Conservation (phyloP, 2,113 vertebrate species). For the Petromus typicus region DNA sequence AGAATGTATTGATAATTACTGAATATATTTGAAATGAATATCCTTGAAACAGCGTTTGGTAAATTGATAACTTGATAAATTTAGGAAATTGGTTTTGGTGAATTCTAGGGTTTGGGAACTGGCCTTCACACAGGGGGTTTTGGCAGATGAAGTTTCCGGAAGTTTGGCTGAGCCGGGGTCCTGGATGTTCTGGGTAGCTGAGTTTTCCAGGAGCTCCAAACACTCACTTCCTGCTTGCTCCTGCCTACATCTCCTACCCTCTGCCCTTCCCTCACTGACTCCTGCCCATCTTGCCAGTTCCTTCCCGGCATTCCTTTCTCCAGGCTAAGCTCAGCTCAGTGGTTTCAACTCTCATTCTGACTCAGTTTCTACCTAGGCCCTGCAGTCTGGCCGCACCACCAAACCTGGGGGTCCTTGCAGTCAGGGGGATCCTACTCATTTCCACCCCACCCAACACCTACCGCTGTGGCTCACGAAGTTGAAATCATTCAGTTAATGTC, state of each 20-base stretch:
- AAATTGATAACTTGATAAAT: background rate
- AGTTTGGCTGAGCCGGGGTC: background rate
- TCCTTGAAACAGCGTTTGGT: background rate
- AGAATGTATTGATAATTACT: background rate
- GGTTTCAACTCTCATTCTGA: background rate
- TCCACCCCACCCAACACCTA: background rate
- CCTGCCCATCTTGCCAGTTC: background rate
- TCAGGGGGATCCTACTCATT: background rate
- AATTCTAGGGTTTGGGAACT: background rate
- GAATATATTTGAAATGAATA: slow-evolving; percentile 27
- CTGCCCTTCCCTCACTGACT: background rate
- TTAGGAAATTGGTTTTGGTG: background rate
- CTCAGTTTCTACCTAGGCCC: background rate
- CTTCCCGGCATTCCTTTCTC: background rate
- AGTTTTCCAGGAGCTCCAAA: background rate
- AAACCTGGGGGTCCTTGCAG: background rate
- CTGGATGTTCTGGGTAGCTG: background rate
- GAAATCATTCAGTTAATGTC: background rate
- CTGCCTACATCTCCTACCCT: background rate
- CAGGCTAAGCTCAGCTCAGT: background rate
- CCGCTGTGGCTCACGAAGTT: background rate
- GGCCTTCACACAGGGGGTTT: background rate
- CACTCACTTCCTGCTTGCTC: background rate
- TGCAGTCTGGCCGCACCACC: background rate
- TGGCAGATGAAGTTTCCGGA: background rate